These are phyloP conservation scores for Ophion obscuratus DNA, from an alignment of 2,888 invertebrate genomes.

Conservation along the genomic window DNA sequence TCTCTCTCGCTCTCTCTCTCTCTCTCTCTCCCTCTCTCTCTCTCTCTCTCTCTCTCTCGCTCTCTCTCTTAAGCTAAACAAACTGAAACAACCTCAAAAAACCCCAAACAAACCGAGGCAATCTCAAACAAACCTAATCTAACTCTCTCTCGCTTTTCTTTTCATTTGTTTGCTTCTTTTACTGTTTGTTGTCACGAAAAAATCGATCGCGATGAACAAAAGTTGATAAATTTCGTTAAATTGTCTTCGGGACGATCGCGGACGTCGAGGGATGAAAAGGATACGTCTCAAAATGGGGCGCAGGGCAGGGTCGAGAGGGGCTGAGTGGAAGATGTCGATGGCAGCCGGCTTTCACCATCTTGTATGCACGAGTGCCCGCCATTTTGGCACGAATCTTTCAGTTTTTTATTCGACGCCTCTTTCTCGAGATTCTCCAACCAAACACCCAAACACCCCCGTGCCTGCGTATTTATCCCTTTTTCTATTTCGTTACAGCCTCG, in stretches of 20 bases:
- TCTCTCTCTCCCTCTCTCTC: neutral
- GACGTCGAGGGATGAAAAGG: neutral
- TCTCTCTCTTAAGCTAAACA: constrained; percentile 1
- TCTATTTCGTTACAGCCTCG: constrained; percentile 61
- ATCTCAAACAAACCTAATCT: too few relatives aligned
- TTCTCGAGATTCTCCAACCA: neutral
- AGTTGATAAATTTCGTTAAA: too few relatives aligned
- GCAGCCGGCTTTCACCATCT: constrained; percentile 15
- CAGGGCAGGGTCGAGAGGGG: constrained; percentile 7
- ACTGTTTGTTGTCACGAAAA: too few relatives aligned
- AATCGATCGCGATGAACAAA: too few relatives aligned
- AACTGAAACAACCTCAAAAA: too few relatives aligned
- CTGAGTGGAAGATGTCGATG: neutral
- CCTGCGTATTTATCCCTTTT: constrained; percentile 8
- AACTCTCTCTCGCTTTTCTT: constrained; percentile 18
- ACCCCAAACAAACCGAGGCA: neutral
- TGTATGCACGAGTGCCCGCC: constrained; percentile 41
- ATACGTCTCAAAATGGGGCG: constrained; percentile 30
- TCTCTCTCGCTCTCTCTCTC: too few relatives aligned
- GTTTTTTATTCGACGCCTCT: constrained; percentile 38
- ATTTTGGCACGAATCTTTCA: constrained; percentile 51
- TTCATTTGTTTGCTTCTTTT: too few relatives aligned
- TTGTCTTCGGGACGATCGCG: too few relatives aligned
- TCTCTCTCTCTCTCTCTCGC: too few relatives aligned
- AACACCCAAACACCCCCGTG: neutral